Base-by-base conservation (phyloP, 2,797 vertebrate genomes). In the Chelon auratus region DNA sequence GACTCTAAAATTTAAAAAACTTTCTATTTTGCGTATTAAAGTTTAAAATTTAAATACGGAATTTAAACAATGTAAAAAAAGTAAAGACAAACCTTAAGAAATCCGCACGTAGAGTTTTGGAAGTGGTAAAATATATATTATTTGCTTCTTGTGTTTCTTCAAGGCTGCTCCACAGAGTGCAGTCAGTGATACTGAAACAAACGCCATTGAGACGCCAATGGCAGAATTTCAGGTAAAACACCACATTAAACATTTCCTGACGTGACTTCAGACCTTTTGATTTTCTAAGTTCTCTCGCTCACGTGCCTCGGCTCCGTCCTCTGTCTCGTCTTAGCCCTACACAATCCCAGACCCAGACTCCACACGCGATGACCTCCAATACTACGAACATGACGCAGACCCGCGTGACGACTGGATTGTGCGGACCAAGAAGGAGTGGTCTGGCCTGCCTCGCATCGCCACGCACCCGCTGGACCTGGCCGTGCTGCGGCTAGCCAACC, bases 401-500 rank as follows among this genome's bases (percentile, higher is more conserved):
- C 92, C 95, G 0, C 91, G 94, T 12, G 97, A 98, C 13, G 97
- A 98, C 78, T 97, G 97, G 93, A 95, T 94, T 0, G 85, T 96
- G 57, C 90, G 95, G 50, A 95, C 95, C 15, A 95, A 97, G 69
- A 95, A 95, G 85, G 97, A 98, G 47, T 96, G 95, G 79, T 90
- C 94, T 0, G 94, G 92, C 0, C 87, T 94, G 52, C 92, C 95
- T 9, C 96, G 97, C 9, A 93, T 96, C 57, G 91, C 89, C 59
- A 96, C 93, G 20, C 96, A 97, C 91, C 97, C 97, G 0, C 71
- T 99, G 88, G 97, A 99, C 80, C 87, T 99, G 87, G 97, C 95
- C 0, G 94, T 98, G 75, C 91, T 95, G 62, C 95, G 97, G 0
- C 86, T 99, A n/a, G 89, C 95, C 2, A 96, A 95, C 17, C 93